Base-by-base conservation (phyloP, 64 coral and sea anemone species). In the Actinia tenebrosa region DNA sequence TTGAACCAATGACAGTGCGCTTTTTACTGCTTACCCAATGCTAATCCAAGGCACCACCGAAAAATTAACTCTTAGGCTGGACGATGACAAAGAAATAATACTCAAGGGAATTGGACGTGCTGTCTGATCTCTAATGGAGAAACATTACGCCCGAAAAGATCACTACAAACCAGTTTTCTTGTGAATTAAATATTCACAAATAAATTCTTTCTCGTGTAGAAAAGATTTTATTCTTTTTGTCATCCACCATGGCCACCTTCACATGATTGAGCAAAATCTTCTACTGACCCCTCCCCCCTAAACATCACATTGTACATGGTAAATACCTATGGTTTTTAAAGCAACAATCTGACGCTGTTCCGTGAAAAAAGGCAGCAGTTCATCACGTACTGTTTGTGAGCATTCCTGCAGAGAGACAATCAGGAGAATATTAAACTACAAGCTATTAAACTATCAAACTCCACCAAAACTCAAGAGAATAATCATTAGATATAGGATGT, bases 281-380 rank as follows among this genome's bases (percentile, higher is more conserved):
- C 71, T 75, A 22, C 71, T 26, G 37, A 58, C 10, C 56, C 56
- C 56, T 58, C 56, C 56, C 56, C 56, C 15, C 56, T 58, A 58
- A 11, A 58, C 13, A 58, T 58, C 7, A 58, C 15, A 58, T 58
- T 58, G 56, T 47, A 58, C 15, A 58, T 58, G 10, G 10, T 47
- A 7, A 16, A 17, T 53, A 84, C 82, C 82, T 53, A 84, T 84
- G 47, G 47, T 52, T 84, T 60, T 54, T 8, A 26, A 30, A 30
- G 50, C 47, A 54, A 84, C 50, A 19, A 27, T 54, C 47, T 53
- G 47, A 53, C 56, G 44, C 16, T 84, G 37, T 60, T 84, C 82
- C 14, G 44, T 56, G 56, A 84, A 84, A 60, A 54, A 54, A 4
- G 82, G 82, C 53, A 56, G 50, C 14, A 84, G 82, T 84, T 84